These are phyloP conservation scores for Spisula solida DNA, from an alignment of 2,888 invertebrate genomes.

Conservation along the genomic window DNA sequence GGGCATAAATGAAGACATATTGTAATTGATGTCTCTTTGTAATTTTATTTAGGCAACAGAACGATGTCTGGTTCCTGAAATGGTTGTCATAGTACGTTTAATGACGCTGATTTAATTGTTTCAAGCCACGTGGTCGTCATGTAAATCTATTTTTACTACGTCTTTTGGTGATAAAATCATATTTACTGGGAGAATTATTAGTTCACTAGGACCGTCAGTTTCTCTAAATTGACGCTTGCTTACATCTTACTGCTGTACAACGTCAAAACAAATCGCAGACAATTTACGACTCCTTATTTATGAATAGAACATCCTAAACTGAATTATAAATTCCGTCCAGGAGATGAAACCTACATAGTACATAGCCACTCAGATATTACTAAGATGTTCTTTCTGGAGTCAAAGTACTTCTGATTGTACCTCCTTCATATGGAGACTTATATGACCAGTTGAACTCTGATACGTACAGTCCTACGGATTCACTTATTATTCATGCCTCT, in stretches of 20 bases:
- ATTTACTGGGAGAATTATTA: background rate
- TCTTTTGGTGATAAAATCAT: constrained; percentile 22
- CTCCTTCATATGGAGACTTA: too few relatives aligned
- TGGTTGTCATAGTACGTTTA: background rate
- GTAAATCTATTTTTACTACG: constrained; percentile 6
- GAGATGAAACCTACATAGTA: background rate
- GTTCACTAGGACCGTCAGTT: background rate
- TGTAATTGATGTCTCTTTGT: background rate
- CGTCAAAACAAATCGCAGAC: background rate
- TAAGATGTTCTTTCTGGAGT: background rate
- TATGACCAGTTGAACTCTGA: too few relatives aligned
- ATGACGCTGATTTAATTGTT: background rate
- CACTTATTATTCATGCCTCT: too few relatives aligned
- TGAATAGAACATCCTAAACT: too few relatives aligned
- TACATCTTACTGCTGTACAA: background rate
- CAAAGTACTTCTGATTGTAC: background rate
- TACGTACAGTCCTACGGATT: background rate
- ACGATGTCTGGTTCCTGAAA: constrained; percentile 11
- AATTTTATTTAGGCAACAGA: constrained; percentile 4
- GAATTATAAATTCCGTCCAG: background rate
- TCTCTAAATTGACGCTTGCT: background rate
- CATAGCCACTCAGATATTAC: background rate
- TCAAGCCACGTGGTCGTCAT: background rate
- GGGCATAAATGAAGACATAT: background rate
- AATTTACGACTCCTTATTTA: background rate